A percentile compares a stretch with the other conserved stretches of the same genome.
These are phyloP conservation scores for Heliconius ethilla DNA, from an alignment of 2,888 invertebrate species.

Conservation along the genomic window DNA sequence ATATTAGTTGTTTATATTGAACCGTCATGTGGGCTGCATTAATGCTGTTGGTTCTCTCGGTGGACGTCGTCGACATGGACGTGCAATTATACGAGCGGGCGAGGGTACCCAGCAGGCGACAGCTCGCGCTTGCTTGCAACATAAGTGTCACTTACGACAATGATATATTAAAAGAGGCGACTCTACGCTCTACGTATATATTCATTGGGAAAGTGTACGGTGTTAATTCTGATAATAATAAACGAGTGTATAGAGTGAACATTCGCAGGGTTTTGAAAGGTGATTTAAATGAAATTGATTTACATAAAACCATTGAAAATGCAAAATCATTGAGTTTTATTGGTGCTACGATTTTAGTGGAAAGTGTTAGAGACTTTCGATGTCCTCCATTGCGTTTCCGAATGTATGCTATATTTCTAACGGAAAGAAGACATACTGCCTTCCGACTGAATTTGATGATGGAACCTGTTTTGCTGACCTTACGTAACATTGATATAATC, in stretches of 20 bases:
- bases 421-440: slow-evolving; percentile 54
- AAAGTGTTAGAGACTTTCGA: slow-evolving; percentile 53
- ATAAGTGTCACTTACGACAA: slow-evolving; percentile 58
- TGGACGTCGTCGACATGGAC: slow-evolving; percentile 52
- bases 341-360: slow-evolving; percentile 67
- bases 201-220: slow-evolving; percentile 71
- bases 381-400: slow-evolving; percentile 64
- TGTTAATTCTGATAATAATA: slow-evolving; percentile 57
- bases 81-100: slow-evolving; percentile 49
- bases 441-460: slow-evolving; percentile 61
- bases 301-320: slow-evolving; percentile 60
- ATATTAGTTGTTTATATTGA: slow-evolving; percentile 37
- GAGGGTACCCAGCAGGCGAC: slow-evolving; percentile 45
- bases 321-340: slow-evolving; percentile 64
- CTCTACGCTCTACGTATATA: slow-evolving; percentile 67
- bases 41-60: slow-evolving; percentile 55
- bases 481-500: slow-evolving; percentile 66
- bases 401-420: slow-evolving; percentile 71
- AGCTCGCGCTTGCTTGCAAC: slow-evolving; percentile 54
- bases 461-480: slow-evolving; percentile 66
- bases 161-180: slow-evolving; percentile 64
- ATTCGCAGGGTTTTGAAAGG: slow-evolving; percentile 73
- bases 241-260: slow-evolving; percentile 67
- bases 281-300: slow-evolving; percentile 69
- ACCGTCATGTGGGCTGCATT: slow-evolving; percentile 57